phyloP scores from a whole-genome alignment of 2,113 vertebrate species.

The Shinisaurus crocodilurus region DNA sequence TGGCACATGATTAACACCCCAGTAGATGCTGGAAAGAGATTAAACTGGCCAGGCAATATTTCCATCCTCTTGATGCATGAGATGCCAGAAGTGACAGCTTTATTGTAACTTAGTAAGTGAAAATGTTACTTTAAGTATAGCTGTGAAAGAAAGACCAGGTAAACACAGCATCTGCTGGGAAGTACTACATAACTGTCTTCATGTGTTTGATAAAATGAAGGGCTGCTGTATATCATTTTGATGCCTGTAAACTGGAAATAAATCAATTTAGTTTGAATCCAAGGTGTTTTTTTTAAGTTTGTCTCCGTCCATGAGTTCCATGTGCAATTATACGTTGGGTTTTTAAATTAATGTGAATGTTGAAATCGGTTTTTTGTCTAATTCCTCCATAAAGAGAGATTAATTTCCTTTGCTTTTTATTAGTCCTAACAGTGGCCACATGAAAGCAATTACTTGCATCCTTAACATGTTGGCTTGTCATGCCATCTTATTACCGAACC shows the following conservation, averaged over 20 bases:
- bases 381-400: slow-evolving; percentile 15
- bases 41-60: slow-evolving; percentile 58
- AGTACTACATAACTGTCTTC: slow-evolving; percentile 57
- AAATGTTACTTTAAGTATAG: slow-evolving; percentile 68
- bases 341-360: slow-evolving; percentile 40
- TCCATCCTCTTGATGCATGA: slow-evolving; percentile 60
- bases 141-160: slow-evolving; percentile 62
- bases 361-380: slow-evolving; percentile 15
- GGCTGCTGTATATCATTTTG: slow-evolving; percentile 59
- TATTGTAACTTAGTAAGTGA: slow-evolving; percentile 61
- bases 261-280: slow-evolving; percentile 35
- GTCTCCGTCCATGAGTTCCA: slow-evolving; percentile 42
- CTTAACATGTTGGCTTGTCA: neutral
- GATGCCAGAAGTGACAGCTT: slow-evolving; percentile 66
- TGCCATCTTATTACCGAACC: neutral
- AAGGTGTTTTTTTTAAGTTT: slow-evolving; percentile 26
- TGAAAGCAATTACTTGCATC: neutral
- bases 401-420: slow-evolving; percentile 34
- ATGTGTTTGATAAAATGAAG: slow-evolving; percentile 44
- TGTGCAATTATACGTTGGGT: slow-evolving; percentile 26
- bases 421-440: neutral
- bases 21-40: slow-evolving; percentile 56
- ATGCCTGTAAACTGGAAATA: slow-evolving; percentile 57
- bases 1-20: slow-evolving; percentile 64
- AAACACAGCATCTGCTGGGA: slow-evolving; percentile 62